Conservation (phyloP, 2,797 vertebrate species). For the Psittacula derbiana region DNA sequence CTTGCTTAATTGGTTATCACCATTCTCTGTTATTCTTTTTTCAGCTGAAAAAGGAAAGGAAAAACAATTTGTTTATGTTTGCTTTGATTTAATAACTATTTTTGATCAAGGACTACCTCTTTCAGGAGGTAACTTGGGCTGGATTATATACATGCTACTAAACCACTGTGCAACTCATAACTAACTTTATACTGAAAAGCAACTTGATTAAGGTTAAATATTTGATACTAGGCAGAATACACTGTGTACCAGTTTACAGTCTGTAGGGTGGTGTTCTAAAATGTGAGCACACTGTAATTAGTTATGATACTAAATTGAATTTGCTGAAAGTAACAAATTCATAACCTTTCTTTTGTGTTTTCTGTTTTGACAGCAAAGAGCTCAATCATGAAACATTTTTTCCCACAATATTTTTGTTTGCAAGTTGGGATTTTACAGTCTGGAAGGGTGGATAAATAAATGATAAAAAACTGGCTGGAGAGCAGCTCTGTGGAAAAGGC, state of each 20-base stretch:
- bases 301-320: background rate
- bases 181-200: background rate
- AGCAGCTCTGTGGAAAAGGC: conserved; percentile 19
- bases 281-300: background rate
- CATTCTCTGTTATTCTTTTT: background rate
- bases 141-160: background rate
- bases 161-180: background rate
- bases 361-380: background rate
- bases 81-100: background rate
- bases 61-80: background rate
- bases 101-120: background rate
- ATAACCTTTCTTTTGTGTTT: background rate
- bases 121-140: background rate
- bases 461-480: background rate
- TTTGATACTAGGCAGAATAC: background rate
- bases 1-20: background rate
- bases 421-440: background rate
- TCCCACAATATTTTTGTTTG: background rate
- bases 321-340: background rate
- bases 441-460: background rate
- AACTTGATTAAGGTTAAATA: background rate
- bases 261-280: background rate
- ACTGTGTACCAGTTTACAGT: background rate
- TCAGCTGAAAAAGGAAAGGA: background rate
- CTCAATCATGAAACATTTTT: background rate